Evolutionary conservation across 1,140 invertebrate genomes (phyloP).

Genomic region (Lanistes nyassanus): DNA sequence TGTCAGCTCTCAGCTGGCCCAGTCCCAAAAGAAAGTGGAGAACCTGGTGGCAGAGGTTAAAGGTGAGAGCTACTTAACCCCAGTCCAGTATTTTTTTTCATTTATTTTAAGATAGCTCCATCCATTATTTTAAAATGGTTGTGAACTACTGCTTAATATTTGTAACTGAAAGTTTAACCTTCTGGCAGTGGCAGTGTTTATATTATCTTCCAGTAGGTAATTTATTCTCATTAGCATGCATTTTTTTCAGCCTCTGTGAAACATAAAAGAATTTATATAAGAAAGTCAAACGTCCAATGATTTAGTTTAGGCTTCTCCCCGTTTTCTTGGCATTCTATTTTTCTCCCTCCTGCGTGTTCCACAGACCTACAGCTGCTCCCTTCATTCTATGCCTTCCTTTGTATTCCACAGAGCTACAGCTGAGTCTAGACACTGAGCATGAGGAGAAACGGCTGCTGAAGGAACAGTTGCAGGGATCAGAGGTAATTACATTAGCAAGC

Average conservation of each 20-base stretch:
- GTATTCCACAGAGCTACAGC: slow-evolving; percentile 54
- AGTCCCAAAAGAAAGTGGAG: slow-evolving; percentile 14
- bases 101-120: no score
- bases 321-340: no score
- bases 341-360: no score
- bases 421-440: slow-evolving; percentile 60
- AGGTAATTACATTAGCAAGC: slow-evolving; percentile 46
- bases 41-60: slow-evolving; percentile 9
- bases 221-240: no score
- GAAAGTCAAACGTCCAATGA: no score
- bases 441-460: slow-evolving; percentile 66
- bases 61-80: neutral
- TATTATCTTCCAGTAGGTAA: no score
- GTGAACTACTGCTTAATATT: neutral
- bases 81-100: no score
- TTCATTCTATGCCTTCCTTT: slow-evolving; percentile 1
- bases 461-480: slow-evolving; percentile 46
- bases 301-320: no score
- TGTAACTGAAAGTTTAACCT: neutral
- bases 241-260: neutral
- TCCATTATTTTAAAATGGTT: no score
- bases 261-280: no score
- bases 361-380: neutral
- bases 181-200: no score
- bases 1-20: neutral